Base-by-base conservation (phyloP, 53 echinoderm and acorn worm species). In the Temnopleurus reevesii region DNA sequence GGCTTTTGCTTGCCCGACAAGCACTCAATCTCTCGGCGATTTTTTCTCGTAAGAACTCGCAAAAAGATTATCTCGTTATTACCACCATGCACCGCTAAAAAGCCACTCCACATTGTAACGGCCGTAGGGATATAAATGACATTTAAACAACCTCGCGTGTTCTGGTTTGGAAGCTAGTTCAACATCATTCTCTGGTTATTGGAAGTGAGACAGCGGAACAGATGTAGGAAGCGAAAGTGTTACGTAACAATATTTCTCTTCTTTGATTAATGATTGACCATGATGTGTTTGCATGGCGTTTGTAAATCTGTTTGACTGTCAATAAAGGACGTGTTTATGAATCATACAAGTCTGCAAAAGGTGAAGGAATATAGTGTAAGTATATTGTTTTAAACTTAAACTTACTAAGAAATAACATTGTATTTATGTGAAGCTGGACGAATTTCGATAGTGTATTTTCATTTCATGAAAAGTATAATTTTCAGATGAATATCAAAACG, bases 1-100 rank as follows among this genome's bases (percentile, higher is more conserved):
- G 8, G 71, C 79, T 47, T 71, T 77, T 10, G 71, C 36, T 71
- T 71, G 71, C 71, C 71, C 41, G 71, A 71, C 71, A 21, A 38
- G 65, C 18, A 65, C 33, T 33, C n/a, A n/a, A n/a, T n/a, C 65
- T 34, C 12, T 35, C 4, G 65, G 19, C 3, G 65, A 15, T 65
- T 18, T 36, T 41, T 41, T 21, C n/a, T n/a, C n/a, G n/a, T n/a
- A n/a, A n/a, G n/a, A n/a, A n/a, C n/a, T n/a, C n/a, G 7, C n/a
- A 38, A 19, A 41, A 71, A 71, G 36, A 71, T 43, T 38, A 38
- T 71, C 36, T n/a, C 71, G 71, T 71, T 71, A 71, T 71, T 71
- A 38, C 19, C 31, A 38, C n/a, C 71, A 7, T 38, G n/a, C 41
- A 21, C n/a, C 38, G n/a, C 19, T 18, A 43, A 71, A 64, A 63